A percentile compares a stretch with the other conserved stretches of the same genome.
These are phyloP conservation scores for Uropetala carovei DNA, from an alignment of 2,888 invertebrate genomes.

Conservation along the genomic window DNA sequence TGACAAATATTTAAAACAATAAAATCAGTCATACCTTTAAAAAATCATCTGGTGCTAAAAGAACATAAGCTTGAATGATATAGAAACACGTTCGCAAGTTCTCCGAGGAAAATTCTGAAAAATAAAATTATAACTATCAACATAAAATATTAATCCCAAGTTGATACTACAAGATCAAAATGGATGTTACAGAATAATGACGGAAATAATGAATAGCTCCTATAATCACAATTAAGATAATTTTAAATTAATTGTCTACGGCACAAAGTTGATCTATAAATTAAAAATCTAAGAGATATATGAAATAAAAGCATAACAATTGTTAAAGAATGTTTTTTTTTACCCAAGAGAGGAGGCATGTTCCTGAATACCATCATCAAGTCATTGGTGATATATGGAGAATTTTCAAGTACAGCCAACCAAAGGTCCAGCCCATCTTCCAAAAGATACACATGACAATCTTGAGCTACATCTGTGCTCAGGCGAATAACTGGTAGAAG, in stretches of 20 bases:
- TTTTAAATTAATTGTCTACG: neutral
- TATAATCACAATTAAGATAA: neutral
- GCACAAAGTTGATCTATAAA: neutral
- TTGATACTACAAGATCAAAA: neutral
- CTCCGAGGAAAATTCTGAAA: slow-evolving; percentile 88
- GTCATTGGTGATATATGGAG: slow-evolving; percentile 80
- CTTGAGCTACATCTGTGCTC: slow-evolving; percentile 87
- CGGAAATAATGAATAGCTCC: neutral
- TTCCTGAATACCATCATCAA: slow-evolving; percentile 86
- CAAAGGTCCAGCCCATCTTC: slow-evolving; percentile 96
- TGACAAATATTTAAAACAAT: neutral
- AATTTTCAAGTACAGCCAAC: slow-evolving; percentile 89
- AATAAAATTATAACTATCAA: slow-evolving; percentile 64
- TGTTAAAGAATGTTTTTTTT: slow-evolving; percentile 69
- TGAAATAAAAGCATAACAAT: neutral
- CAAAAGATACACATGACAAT: slow-evolving; percentile 89
- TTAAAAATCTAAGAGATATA: neutral
- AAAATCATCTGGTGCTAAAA: slow-evolving; percentile 88
- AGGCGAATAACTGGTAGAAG: slow-evolving; percentile 82
- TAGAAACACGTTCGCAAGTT: slow-evolving; percentile 87
- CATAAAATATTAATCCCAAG: neutral
- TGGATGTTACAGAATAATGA: neutral
- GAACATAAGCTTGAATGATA: slow-evolving; percentile 89
- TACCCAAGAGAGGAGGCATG: slow-evolving; percentile 85
- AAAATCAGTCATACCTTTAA: slow-evolving; percentile 73